These are phyloP conservation scores for Solenopsis fugax DNA, from an alignment of 1,140 invertebrate species.

Conservation along the genomic window DNA sequence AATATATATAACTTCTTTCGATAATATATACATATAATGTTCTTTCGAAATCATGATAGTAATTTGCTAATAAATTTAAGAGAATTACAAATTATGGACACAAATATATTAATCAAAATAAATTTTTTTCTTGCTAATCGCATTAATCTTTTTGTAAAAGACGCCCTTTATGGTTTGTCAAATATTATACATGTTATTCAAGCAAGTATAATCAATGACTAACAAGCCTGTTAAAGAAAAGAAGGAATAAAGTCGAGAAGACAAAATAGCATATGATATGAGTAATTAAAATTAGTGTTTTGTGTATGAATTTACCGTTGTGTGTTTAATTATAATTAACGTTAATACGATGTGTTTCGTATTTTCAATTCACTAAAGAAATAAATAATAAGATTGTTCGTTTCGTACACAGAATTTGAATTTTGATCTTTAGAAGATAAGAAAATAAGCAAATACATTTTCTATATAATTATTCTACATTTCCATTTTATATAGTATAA, in stretches of 20 bases:
- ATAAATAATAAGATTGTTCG: not conserved
- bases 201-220: not conserved
- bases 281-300: not conserved
- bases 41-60: not conserved
- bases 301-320: not conserved
- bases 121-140: no score
- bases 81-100: not conserved
- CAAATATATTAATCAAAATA: not conserved
- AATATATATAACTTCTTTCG: not conserved
- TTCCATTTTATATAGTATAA: no score
- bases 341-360: not conserved
- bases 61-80: not conserved
- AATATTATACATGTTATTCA: no score
- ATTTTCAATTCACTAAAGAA: not conserved
- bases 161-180: not conserved
- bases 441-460: not conserved
- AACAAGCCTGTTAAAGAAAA: not conserved
- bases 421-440: not conserved
- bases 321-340: not conserved
- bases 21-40: not conserved
- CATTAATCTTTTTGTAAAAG: not conserved
- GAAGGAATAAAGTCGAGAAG: not conserved
- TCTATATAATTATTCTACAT: no score
- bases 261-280: not conserved
- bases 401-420: not conserved